Conservation (phyloP, 2,888 invertebrate genomes). For the Andrena hattorfiana region DNA sequence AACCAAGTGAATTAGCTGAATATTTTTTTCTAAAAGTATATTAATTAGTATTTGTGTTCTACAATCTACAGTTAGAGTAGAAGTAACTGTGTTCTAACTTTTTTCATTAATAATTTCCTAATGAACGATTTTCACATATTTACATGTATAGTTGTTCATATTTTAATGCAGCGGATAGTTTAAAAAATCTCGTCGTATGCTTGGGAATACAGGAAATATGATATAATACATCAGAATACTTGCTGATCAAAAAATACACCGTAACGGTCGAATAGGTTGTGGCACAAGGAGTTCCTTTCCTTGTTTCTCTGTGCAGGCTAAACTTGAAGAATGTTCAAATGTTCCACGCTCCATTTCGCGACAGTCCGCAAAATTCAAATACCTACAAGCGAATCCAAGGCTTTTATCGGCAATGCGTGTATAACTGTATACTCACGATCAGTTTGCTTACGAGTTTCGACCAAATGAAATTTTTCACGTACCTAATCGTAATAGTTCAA, state of each 20-base stretch:
- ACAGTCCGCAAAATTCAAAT: constrained; percentile 9
- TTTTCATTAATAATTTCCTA: too few relatives aligned
- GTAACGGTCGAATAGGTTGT: not conserved
- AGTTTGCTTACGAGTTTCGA: not conserved
- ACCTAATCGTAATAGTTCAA: not conserved
- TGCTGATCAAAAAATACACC: not conserved
- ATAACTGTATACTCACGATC: not conserved
- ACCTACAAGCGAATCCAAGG: not conserved
- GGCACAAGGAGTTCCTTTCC: not conserved
- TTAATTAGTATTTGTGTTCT: too few relatives aligned
- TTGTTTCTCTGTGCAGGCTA: constrained; percentile 5
- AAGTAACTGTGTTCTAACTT: too few relatives aligned
- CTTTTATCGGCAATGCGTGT: not conserved
- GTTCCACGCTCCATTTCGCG: constrained; percentile 24
- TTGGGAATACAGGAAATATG: too few relatives aligned
- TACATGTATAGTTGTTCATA: too few relatives aligned
- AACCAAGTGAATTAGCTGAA: too few relatives aligned
- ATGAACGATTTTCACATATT: too few relatives aligned
- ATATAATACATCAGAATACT: too few relatives aligned
- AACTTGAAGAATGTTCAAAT: constrained; percentile 5
- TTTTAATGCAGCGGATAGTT: too few relatives aligned
- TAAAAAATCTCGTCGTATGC: too few relatives aligned
- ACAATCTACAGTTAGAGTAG: too few relatives aligned
- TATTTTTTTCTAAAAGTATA: too few relatives aligned
- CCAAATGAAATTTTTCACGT: not conserved